Evolutionary conservation across 1,140 invertebrate genomes (phyloP).

Genomic region (Leptinotarsa texana): DNA sequence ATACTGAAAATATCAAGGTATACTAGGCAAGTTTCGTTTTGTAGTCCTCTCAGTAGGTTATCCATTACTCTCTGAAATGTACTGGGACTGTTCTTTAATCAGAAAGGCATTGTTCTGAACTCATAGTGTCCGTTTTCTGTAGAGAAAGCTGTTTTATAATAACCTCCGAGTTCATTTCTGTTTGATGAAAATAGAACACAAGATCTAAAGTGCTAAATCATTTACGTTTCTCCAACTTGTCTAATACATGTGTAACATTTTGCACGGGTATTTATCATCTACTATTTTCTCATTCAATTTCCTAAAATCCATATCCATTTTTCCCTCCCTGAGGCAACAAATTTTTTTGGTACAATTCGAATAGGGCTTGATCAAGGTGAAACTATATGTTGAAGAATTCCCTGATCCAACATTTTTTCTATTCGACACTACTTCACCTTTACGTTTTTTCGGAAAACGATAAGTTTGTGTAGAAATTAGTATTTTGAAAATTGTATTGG

Average conservation of each 20-base stretch:
- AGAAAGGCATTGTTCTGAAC: constrained; percentile 12
- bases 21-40: not conserved
- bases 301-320: not conserved
- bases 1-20: constrained; percentile 8
- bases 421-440: constrained; percentile 22
- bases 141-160: constrained; percentile 9
- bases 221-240: not conserved
- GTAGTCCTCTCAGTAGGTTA: no score
- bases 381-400: constrained; percentile 20
- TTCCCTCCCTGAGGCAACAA: not conserved
- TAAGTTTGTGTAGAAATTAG: constrained; percentile 7
- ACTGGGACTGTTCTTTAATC: not conserved
- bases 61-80: not conserved
- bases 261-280: not conserved
- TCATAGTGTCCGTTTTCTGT: constrained; percentile 1
- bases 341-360: constrained; percentile 15
- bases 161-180: not conserved
- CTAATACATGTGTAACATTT: not conserved
- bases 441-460: constrained; percentile 21
- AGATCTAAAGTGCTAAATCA: constrained; percentile 5
- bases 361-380: constrained; percentile 12
- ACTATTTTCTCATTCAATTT: constrained; percentile 10
- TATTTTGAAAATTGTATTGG: not conserved
- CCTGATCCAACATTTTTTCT: constrained; percentile 27
- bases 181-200: not conserved